phyloP scores from a whole-genome alignment of 2,888 invertebrate species.

The Drosophila rubida region DNA sequence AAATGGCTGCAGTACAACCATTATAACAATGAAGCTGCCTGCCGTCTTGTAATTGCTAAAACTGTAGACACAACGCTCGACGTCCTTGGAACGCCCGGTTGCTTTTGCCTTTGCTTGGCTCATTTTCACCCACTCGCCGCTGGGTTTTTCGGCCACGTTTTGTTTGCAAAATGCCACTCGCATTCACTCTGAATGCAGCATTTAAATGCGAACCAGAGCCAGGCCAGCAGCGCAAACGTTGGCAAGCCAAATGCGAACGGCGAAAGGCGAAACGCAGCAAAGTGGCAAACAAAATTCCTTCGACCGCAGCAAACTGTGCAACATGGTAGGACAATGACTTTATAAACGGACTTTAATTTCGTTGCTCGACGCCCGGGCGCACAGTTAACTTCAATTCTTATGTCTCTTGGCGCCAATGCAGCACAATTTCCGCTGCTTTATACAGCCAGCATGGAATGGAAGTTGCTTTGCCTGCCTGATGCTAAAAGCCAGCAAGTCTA shows the following conservation, averaged over 20 bases:
- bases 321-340: slow-evolving; percentile 67
- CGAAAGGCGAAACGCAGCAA: too few relatives aligned
- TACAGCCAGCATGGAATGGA: slow-evolving; percentile 24
- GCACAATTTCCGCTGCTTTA: slow-evolving; percentile 70
- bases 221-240: too few relatives aligned
- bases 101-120: slow-evolving; percentile 22
- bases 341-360: slow-evolving; percentile 79
- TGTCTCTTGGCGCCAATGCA: slow-evolving; percentile 45
- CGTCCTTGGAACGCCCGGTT: slow-evolving; percentile 17
- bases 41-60: slow-evolving; percentile 69
- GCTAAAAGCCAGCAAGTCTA: slow-evolving; percentile 2
- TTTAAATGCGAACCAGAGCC: slow-evolving; percentile 69
- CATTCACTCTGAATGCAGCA: slow-evolving; percentile 60
- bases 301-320: slow-evolving; percentile 40
- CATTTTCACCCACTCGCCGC: slow-evolving; percentile 69
- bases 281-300: slow-evolving; percentile 11
- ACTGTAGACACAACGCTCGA: slow-evolving; percentile 48
- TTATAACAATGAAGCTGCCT: slow-evolving; percentile 67
- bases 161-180: slow-evolving; percentile 73
- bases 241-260: slow-evolving; percentile 11
- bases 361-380: slow-evolving; percentile 19
- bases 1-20: slow-evolving; percentile 64
- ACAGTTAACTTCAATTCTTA: slow-evolving; percentile 34
- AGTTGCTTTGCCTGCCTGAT: slow-evolving; percentile 10
- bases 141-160: slow-evolving; percentile 66